Percentiles rank a stretch among this genome's conserved stretches.
These are phyloP conservation scores for Cecropterus lyciades DNA, from an alignment of 1,140 invertebrate species.

Conservation along the genomic window DNA sequence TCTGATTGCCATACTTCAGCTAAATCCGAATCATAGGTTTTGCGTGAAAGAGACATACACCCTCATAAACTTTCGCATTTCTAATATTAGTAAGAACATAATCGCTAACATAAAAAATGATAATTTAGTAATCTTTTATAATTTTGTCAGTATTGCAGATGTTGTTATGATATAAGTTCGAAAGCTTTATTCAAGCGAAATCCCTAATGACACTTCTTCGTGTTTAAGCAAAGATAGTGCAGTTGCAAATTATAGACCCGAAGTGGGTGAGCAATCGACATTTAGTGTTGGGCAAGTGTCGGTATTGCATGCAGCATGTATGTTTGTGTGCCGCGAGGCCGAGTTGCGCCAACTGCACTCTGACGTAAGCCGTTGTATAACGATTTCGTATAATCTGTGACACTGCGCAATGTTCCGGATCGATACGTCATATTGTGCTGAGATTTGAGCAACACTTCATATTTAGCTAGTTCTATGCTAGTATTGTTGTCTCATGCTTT, in stretches of 20 bases:
- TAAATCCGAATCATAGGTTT: too few relatives aligned
- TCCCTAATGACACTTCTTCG: neutral
- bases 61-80: too few relatives aligned
- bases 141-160: too few relatives aligned
- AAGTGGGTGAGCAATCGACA: conserved; percentile 38
- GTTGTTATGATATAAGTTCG: too few relatives aligned
- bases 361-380: conserved; percentile 68
- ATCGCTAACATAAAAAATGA: too few relatives aligned
- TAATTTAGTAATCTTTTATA: too few relatives aligned
- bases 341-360: conserved; percentile 55
- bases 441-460: conserved; percentile 3
- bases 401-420: conserved; percentile 55
- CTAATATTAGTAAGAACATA: too few relatives aligned
- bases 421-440: conserved; percentile 39
- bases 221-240: neutral
- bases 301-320: conserved; percentile 50
- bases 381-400: conserved; percentile 54
- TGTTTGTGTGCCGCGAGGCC: conserved; percentile 60
- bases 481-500: too few relatives aligned
- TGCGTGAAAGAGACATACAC: too few relatives aligned
- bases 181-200: too few relatives aligned
- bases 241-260: conserved; percentile 19
- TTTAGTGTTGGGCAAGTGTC: conserved; percentile 45
- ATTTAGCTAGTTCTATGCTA: neutral
- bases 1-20: too few relatives aligned